Evolutionary conservation across 2,888 invertebrate genomes (phyloP).

Genomic region (Morinoia aosen): DNA sequence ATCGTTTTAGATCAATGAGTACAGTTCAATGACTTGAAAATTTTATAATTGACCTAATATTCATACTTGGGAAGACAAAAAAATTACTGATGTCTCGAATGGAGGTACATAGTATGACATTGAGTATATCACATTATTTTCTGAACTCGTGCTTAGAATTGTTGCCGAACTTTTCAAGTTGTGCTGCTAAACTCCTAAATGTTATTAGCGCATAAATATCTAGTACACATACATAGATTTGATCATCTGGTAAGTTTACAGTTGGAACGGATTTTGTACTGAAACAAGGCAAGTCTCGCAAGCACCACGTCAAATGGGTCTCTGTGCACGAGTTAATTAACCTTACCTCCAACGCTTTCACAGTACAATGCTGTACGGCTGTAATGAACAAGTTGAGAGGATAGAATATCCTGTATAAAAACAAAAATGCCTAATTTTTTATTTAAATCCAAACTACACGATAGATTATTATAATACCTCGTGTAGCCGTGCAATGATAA

Average conservation of each 20-base stretch:
- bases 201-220: neutral
- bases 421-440: neutral
- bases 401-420: neutral
- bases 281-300: neutral
- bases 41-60: neutral
- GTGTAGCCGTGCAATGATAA: neutral
- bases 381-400: neutral
- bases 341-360: neutral
- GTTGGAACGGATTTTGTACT: neutral
- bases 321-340: neutral
- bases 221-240: neutral
- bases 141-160: neutral
- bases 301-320: neutral
- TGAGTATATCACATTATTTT: neutral
- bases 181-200: neutral
- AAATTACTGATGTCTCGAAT: neutral
- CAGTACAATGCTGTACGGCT: neutral
- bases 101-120: neutral
- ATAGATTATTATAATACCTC: neutral
- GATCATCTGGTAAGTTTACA: neutral
- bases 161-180: neutral
- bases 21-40: neutral
- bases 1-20: neutral
- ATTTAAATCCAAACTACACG: neutral
- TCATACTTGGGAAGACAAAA: neutral